These are phyloP conservation scores for Pseudomyrmex flavicornis DNA, from an alignment of 1,140 invertebrate species.

Conservation along the genomic window DNA sequence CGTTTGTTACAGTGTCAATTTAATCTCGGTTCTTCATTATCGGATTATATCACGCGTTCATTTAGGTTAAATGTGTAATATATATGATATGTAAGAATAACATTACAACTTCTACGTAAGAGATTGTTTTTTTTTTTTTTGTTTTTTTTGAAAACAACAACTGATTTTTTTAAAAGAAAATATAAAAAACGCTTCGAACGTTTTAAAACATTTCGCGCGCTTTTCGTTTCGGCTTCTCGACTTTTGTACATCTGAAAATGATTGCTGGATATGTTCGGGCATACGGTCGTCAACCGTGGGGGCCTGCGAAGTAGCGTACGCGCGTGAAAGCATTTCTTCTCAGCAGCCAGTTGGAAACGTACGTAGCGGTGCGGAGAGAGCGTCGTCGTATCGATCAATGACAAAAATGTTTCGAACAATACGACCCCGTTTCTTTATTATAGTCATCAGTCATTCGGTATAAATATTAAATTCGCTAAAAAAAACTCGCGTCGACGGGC, in stretches of 20 bases:
- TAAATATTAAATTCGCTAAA: constrained; percentile 86
- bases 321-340: constrained; percentile 58
- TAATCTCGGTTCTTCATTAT: constrained; percentile 17
- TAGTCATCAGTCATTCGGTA: constrained; percentile 85
- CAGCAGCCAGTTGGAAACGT: constrained; percentile 58
- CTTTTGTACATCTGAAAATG: constrained; percentile 26
- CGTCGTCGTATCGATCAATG: constrained; percentile 83
- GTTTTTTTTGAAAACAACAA: not conserved
- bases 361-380: constrained; percentile 41
- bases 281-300: constrained; percentile 58
- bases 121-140: no score
- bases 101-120: not conserved
- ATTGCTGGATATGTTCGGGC: constrained; percentile 47
- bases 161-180: not conserved
- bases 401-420: constrained; percentile 84
- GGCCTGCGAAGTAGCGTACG: not conserved
- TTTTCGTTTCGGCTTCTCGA: constrained; percentile 15
- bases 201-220: constrained; percentile 25
- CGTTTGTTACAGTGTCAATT: constrained; percentile 38
- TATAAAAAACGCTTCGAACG: not conserved
- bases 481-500: constrained; percentile 77
- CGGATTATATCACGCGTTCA: constrained; percentile 1
- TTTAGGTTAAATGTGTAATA: not conserved
- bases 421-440: constrained; percentile 83
- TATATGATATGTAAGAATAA: not conserved